Conservation (phyloP, 2,113 vertebrate genomes). For the Hymenochirus boettgeri region DNA sequence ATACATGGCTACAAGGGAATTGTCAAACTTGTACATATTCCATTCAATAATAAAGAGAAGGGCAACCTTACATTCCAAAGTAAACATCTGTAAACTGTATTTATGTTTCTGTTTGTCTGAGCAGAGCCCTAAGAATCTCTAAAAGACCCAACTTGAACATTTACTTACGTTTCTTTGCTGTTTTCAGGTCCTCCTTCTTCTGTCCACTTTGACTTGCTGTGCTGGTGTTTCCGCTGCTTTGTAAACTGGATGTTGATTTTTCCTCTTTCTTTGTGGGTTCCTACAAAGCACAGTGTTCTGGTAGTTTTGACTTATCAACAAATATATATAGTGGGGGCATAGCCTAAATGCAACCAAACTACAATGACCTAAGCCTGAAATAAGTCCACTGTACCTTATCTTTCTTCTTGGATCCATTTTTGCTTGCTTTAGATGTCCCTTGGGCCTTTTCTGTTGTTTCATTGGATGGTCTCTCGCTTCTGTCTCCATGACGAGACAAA, state of each 20-base stretch:
- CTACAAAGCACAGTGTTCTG: constrained; percentile 22
- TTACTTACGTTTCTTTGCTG: constrained; percentile 41
- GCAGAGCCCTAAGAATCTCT: too few species aligned
- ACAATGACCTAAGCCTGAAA: background rate
- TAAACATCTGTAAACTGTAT: too few species aligned
- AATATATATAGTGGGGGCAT: background rate
- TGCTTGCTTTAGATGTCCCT: constrained; percentile 44
- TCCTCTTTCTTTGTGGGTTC: constrained; percentile 55
- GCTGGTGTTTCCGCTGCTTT: background rate
- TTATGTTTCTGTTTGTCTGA: too few species aligned
- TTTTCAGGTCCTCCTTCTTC: constrained; percentile 53
- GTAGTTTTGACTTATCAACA: background rate
- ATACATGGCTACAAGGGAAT: too few species aligned
- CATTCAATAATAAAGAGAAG: too few species aligned
- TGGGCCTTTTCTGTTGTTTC: constrained; percentile 45
- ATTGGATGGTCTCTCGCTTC: constrained; percentile 34
- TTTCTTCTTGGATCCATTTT: constrained; percentile 58
- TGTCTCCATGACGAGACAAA: constrained; percentile 48
- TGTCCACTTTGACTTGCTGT: background rate
- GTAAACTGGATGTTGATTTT: constrained; percentile 24
- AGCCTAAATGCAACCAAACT: background rate
- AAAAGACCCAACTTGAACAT: too few species aligned
- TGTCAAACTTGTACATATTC: too few species aligned
- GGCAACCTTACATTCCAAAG: too few species aligned
- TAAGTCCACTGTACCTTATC: constrained; percentile 26